phyloP scores from a whole-genome alignment of 2,113 vertebrate genomes.

The Zingel zingel region DNA sequence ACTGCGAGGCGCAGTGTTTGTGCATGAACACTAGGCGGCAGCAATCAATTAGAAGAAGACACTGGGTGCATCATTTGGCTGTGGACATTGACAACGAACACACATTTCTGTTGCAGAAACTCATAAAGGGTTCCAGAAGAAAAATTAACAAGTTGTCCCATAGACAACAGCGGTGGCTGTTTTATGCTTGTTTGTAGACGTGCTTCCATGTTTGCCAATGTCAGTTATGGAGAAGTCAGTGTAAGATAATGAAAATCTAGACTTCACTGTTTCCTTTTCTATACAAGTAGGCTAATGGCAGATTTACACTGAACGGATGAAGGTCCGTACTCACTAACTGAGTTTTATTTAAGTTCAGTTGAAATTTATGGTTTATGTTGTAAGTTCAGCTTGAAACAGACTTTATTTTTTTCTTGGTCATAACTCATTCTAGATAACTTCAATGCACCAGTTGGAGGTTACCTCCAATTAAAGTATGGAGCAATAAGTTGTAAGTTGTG shows the following conservation, averaged over 20 bases:
- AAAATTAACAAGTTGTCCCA: background rate
- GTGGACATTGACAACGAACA: background rate
- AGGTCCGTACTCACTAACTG: background rate
- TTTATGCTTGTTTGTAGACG: background rate
- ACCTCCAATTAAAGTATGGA: background rate
- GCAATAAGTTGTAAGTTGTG: background rate
- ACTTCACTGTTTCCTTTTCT: background rate
- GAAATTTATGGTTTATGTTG: background rate
- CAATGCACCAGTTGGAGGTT: background rate
- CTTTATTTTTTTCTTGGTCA: background rate
- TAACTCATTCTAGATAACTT: background rate
- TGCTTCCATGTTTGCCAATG: background rate
- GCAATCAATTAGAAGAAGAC: slow-evolving; percentile 56
- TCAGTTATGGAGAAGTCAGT: background rate
- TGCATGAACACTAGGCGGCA: slow-evolving; percentile 66
- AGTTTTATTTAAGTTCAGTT: background rate
- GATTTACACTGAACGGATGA: background rate
- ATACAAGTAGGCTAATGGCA: background rate
- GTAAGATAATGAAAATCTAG: background rate
- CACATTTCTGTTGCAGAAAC: slow-evolving; percentile 7
- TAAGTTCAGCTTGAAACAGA: background rate
- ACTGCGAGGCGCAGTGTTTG: background rate
- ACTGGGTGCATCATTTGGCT: background rate
- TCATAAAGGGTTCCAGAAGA: background rate
- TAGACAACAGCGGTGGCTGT: background rate